Base-by-base conservation (phyloP, 2,888 invertebrate genomes). In the Girardia tigrina region DNA sequence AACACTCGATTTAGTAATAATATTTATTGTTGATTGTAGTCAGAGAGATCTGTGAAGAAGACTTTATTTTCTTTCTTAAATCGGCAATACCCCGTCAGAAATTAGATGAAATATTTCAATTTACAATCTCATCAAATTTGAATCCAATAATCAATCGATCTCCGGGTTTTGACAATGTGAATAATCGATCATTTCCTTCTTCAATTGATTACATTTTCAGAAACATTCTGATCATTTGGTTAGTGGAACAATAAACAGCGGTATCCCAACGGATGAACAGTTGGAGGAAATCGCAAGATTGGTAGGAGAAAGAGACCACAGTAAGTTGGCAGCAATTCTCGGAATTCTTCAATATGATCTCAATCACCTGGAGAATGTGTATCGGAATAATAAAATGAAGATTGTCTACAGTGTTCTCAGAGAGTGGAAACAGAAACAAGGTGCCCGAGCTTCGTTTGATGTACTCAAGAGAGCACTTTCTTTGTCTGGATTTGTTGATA, bases 391-490 rank as follows among this genome's bases (percentile, higher is more conserved):
- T 28, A 2, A 26, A 26, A n/a, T 26, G 77, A 29, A 74, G 4
- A 78, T 82, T 82, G 80, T 80, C 12, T 80, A 78, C 42, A 78
- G 80, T 73, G 80, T 82, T 80, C 77, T 82, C 76, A 78, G 78
- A 71, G 78, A 78, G 28, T 82, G 82, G 83, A 79, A 80, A 70
- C 77, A 79, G 23, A 75, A 81, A 29, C 81, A 82, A 74, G 81
- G 81, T 2, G 75, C 77, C 1, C 77, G 78, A 29, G 82, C 82
- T 0, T 77, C 77, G 28, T 77, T 79, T 16, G 78, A 79, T 28
- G 78, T 79, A 0, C 78, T 82, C 72, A 81, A 82, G 77, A 78
- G 77, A 36, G 81, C 81, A 28, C 79, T 82, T n/a, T 8, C 56
- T 56, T 23, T 56, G 4, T 4, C 8, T 8, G 56, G 23, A 56